Percentiles rank a stretch among this genome's conserved stretches.
phyloP scores from a whole-genome alignment of 1,140 invertebrate genomes.

The Metaphire vulgaris region DNA sequence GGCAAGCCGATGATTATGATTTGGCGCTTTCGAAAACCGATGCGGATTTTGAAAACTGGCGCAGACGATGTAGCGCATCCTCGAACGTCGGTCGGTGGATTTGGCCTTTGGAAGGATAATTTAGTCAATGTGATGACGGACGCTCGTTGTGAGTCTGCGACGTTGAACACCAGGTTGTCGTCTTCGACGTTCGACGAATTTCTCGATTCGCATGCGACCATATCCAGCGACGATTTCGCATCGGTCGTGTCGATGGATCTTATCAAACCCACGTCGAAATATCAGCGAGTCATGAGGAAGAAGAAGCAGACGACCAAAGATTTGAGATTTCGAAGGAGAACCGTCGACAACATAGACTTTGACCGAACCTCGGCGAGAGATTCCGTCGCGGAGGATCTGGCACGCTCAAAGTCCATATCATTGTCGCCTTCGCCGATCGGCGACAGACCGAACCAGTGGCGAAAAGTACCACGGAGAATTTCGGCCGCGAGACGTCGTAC shows the following conservation, averaged over 20 bases:
- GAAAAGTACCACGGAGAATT: background rate
- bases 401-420: background rate
- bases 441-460: no score
- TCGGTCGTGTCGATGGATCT: background rate
- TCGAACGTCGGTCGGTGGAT: no score
- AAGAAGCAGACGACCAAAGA: background rate
- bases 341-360: background rate
- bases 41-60: no score
- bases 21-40: background rate
- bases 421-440: background rate
- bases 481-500: background rate
- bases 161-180: background rate
- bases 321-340: background rate
- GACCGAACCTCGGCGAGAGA: background rate
- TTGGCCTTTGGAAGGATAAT: no score
- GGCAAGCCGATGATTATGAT: background rate
- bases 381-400: no score
- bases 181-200: background rate
- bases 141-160: background rate
- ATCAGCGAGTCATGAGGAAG: background rate
- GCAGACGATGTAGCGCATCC: no score
- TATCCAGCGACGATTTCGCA: background rate
- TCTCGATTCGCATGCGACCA: background rate
- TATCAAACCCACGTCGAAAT: background rate
- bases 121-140: background rate